A percentile compares a stretch with the other conserved stretches of the same genome.
Evolutionary conservation across 1,140 invertebrate genomes (phyloP).

Genomic region (Trinorchestia longiramus): DNA sequence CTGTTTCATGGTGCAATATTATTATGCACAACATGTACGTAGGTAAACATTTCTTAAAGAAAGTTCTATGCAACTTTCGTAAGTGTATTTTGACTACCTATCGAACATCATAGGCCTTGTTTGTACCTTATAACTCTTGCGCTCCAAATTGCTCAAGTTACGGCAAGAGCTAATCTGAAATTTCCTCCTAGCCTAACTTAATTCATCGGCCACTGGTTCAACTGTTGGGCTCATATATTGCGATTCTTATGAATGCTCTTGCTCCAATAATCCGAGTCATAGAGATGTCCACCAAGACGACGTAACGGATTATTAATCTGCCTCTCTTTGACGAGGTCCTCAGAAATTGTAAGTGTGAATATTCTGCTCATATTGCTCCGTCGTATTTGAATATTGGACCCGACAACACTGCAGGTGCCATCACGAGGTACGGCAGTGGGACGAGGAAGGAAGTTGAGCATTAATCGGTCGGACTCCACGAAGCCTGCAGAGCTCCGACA

Average conservation of each 20-base stretch:
- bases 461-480: neutral
- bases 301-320: neutral
- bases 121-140: neutral
- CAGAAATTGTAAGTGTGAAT: neutral
- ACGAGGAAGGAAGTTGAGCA: neutral
- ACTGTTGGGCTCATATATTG: neutral
- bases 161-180: neutral
- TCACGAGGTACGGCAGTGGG: neutral
- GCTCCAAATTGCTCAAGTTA: neutral
- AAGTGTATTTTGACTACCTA: neutral
- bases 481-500: neutral
- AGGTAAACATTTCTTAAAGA: too few species aligned
- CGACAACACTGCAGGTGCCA: neutral
- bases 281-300: neutral
- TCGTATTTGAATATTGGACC: neutral
- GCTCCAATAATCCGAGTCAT: neutral
- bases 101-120: neutral
- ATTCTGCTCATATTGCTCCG: neutral
- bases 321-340: neutral
- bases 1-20: too few species aligned
- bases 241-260: neutral
- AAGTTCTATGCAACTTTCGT: too few species aligned
- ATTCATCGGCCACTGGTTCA: neutral
- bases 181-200: neutral
- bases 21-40: too few species aligned